Base-by-base conservation (phyloP, 2,888 invertebrate genomes). In the Trachelus iudaicus region DNA sequence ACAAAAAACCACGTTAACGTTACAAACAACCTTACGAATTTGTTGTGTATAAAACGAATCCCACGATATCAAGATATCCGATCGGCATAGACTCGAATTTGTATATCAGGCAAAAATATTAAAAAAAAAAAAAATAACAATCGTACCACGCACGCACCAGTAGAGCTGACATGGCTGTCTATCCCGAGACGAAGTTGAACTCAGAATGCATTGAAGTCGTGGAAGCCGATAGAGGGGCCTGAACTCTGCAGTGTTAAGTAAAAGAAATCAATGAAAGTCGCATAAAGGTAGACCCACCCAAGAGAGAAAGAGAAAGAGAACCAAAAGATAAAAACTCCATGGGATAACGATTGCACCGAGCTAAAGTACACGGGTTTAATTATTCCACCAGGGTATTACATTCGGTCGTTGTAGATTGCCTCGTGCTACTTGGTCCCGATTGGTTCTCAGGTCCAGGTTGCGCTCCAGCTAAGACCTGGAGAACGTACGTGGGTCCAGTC, bases 401-500 rank as follows among this genome's bases (percentile, higher is more conserved):
- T 89, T 89, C 85, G 86, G 84, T 82, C 86, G 86, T 88, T 88
- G 56, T 56, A 85, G 91, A 91, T 90, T 87, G 81, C 91, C 91
- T 91, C 90, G 91, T 90, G 88, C 91, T 82, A 91, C 91, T 91
- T 91, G 89, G 79, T 85, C 85, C 85, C 85, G 85, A 91, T 91
- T 91, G 91, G 91, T 89, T 84, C 84, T 84, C 84, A 88, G 83
- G 56, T 23, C 23, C 23, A 23, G 9, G 56, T 56, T 56, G 56
- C 56, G 23, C 56, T 56, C 56, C 56, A 56, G 56, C 23, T 56
- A 56, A 56, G 9, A 56, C 23, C 56, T 56, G 56, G 56, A 56
- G 56, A 56, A 56, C 56, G 56, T 56, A 56, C 23, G 23, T 9
- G 56, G 56, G 23, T 56, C 56, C 56, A 56, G 56, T 56, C 35